Evolutionary conservation across 1,140 invertebrate species (phyloP).

Genomic region (Augochlora pura): DNA sequence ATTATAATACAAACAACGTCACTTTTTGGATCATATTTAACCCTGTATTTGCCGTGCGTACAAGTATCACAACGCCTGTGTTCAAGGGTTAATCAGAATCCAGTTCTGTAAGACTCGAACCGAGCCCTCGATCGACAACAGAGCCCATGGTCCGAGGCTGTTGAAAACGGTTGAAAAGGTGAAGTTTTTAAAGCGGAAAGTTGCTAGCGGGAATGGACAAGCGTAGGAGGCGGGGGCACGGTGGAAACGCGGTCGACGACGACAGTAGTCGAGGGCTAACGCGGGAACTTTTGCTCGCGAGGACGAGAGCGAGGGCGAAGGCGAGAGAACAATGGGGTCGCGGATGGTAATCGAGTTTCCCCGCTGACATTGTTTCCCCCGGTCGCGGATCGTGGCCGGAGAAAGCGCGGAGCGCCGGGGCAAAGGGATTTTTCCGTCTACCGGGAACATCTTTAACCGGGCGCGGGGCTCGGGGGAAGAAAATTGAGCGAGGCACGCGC

Average conservation of each 20-base stretch:
- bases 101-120: no score
- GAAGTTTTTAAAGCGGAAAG: background rate
- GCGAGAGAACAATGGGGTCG: background rate
- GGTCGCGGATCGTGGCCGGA: no score
- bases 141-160: no score
- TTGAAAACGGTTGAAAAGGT: background rate
- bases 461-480: background rate
- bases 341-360: constrained; percentile 22
- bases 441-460: background rate
- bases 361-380: background rate
- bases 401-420: no score
- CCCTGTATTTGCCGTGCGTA: no score
- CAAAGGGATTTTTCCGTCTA: background rate
- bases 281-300: background rate
- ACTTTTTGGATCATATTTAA: no score
- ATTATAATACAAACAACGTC: no score
- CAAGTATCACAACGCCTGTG: no score
- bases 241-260: background rate
- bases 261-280: background rate
- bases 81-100: no score
- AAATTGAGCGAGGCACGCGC: background rate
- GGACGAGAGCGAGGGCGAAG: background rate
- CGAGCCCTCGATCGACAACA: no score
- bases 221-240: background rate
- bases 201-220: background rate